Base-by-base conservation (phyloP, 2,888 invertebrate species). In the Sarcophaga rosellei region DNA sequence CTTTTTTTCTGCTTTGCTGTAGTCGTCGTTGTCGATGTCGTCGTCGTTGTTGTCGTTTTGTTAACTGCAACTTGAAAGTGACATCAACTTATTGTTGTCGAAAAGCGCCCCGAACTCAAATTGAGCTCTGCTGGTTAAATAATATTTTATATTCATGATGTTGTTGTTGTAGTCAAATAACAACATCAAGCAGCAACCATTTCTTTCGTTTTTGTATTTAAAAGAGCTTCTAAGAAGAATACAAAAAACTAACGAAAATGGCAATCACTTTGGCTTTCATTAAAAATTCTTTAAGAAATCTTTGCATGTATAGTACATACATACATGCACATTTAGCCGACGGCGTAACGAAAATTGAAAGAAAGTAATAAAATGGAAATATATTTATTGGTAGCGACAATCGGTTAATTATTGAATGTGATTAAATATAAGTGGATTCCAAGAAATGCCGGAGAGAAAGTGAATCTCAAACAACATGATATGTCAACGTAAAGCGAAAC, bases 121-220 rank as follows among this genome's bases (percentile, higher is more conserved):
- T 78, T 81, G 86, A 83, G 86, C 85, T 86, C 85, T 84, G 74
- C 85, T 84, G 74, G 83, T 85, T 83, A 85, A 87, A 87, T 78
- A 85, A 81, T 78, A 87, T 84, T 87, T 86, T 86, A 86, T 86
- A 87, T 86, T 84, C 86, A 86, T 87, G 81, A 87, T 66, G 76
- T 65, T 82, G 87, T 68, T 69, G 69, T 78, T 81, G 84, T 53
- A 53, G 53, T 69, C 63, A 53, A 77, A 77, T 66, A 82, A 53
- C 53, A 73, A 47, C 75, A 70, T 21, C 72, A 82, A 82, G 65
- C 65, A 76, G 65, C 82, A 82, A 72, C 20, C 72, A 21, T 21
- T 61, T 20, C 20, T 10, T 53, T 53, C 17, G 12, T 53, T 53
- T 53, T 53, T 5, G 53, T 53, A 17, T 53, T 53, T 15, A 53